Evolutionary conservation across 2,113 vertebrate species (phyloP), one percentile per base, ranked within the genome.

Genomic region (Struthidea cinerea): DNA sequence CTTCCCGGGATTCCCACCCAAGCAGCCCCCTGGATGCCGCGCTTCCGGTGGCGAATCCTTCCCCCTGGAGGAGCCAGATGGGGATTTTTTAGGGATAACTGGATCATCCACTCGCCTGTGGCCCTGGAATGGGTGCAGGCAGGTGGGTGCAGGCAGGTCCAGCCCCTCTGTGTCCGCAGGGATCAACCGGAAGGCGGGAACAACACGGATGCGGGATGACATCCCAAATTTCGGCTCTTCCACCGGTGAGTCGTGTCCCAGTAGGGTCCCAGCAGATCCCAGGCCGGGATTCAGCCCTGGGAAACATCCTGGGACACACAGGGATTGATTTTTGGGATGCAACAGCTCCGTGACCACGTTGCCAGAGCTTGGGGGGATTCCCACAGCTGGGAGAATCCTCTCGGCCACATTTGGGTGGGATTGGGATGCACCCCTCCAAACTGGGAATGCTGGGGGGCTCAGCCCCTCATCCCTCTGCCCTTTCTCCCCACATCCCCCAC

Each of bases 131-230:
- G 42, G 44, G 18, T 10, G 55, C 27, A 9, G 61, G 53, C 49
- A 46, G 70, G 17, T 21, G 61, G 65, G 44, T 20, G 17, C 18
- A 13, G 44, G 32, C 56, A 49, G 82, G 9, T 24, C 49, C 47
- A 61, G 35, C 19, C n/a, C 73, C 46, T 82, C 78, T 69, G 35
- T 46, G 30, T 56, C 13, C 4, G 0, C 79, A 85, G 79, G 75
- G 33, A 27, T 8, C 18, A 59, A 39, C 24, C 1, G 0, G 80
- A 35, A 67, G 14, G 5, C 0, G 1, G 59, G n/a, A 50, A 24
- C 42, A 30, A 33, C n/a, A 7, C 1, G 0, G 46, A 49, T 5
- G 3, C 22, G 0, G 4, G n/a, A 16, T 1, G 33, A 9, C 26
- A 24, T 14, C n/a, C 14, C 16, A 6, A 30, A 10, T 11, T 80